Conservation (phyloP, 1,140 invertebrate species). For the Drosophila virilis region DNA sequence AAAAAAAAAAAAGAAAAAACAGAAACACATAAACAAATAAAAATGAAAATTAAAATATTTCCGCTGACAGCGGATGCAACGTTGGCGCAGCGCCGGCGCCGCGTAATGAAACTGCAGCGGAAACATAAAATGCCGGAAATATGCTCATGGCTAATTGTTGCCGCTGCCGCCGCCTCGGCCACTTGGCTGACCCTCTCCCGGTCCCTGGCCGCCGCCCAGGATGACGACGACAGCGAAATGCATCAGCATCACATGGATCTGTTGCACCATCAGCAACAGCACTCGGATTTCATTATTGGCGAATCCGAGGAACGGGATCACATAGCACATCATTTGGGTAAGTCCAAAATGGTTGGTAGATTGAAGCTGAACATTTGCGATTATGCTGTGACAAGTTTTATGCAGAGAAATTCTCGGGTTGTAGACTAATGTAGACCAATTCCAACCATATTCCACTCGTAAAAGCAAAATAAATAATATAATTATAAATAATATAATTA, state of each 20-base stretch:
- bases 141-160: constrained; percentile 83
- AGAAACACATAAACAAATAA: constrained; percentile 61
- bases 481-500: no score
- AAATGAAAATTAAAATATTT: constrained; percentile 80
- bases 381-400: neutral
- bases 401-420: no score
- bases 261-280: constrained; percentile 61
- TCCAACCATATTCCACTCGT: no score
- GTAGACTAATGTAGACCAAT: no score
- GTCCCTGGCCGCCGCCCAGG: constrained; percentile 50
- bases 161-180: constrained; percentile 52
- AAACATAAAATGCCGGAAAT: constrained; percentile 82
- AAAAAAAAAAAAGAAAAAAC: neutral
- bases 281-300: constrained; percentile 65
- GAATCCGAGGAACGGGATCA: constrained; percentile 80
- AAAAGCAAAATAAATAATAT: no score
- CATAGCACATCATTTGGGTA: constrained; percentile 79
- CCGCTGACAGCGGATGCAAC: constrained; percentile 70
- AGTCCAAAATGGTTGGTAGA: constrained; percentile 19
- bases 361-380: neutral
- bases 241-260: constrained; percentile 64
- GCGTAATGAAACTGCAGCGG: constrained; percentile 71
- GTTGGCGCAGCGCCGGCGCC: constrained; percentile 37
- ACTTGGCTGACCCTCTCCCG: constrained; percentile 59
- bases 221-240: constrained; percentile 59